Evolutionary conservation across 2,797 vertebrate species (phyloP).

Genomic region (Lophius americanus): DNA sequence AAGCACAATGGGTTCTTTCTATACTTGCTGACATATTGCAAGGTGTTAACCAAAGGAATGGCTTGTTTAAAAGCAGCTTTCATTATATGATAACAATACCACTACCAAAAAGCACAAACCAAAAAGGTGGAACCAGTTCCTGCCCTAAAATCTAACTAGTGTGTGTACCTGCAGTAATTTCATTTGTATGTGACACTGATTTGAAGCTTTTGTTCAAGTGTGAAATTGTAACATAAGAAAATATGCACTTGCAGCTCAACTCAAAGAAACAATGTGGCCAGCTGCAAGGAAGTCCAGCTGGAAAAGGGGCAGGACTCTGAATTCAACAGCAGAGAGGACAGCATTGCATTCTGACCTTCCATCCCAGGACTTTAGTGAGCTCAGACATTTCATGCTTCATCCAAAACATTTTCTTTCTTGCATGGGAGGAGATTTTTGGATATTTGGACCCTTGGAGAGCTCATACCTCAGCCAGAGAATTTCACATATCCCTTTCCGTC

Average conservation of each 20-base stretch:
- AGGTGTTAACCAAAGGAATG: slow-evolving; percentile 7
- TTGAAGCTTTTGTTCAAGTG: too few relatives aligned
- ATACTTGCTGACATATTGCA: slow-evolving; percentile 1
- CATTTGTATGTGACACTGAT: too few relatives aligned
- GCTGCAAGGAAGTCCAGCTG: slow-evolving; percentile 38
- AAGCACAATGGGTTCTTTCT: background rate
- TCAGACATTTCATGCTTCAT: slow-evolving; percentile 30
- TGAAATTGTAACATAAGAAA: slow-evolving; percentile 9
- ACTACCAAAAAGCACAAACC: slow-evolving; percentile 1
- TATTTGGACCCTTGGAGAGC: too few relatives aligned
- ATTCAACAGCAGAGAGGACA: slow-evolving; percentile 32
- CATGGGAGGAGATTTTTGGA: too few relatives aligned
- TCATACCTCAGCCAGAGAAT: too few relatives aligned
- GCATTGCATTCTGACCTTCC: slow-evolving; percentile 29
- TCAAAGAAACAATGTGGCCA: slow-evolving; percentile 64
- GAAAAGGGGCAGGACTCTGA: slow-evolving; percentile 7
- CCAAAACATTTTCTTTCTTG: background rate
- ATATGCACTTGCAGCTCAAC: slow-evolving; percentile 50
- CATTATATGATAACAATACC: slow-evolving; percentile 7
- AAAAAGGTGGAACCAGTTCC: background rate
- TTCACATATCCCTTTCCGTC: too few relatives aligned
- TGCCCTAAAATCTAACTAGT: background rate
- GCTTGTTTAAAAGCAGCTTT: slow-evolving; percentile 7
- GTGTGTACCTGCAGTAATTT: background rate
- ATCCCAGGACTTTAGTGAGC: slow-evolving; percentile 59